phyloP scores from a whole-genome alignment of 2,888 invertebrate species.

The Trichopoda pennipes region DNA sequence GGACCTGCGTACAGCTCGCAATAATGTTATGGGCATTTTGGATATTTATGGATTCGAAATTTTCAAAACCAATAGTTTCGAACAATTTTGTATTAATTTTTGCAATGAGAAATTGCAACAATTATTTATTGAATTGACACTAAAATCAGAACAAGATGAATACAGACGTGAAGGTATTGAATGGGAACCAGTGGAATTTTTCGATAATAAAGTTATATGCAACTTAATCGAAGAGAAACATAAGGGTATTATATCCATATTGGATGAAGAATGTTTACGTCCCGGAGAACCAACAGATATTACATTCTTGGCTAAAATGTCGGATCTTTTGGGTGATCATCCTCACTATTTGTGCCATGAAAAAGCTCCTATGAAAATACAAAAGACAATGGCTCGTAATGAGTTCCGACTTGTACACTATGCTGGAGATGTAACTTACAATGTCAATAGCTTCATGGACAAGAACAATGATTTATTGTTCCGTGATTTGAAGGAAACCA shows the following conservation, averaged over 20 bases:
- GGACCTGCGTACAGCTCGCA: conserved; percentile 81
- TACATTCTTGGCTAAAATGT: conserved; percentile 91
- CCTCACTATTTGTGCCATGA: conserved; percentile 92
- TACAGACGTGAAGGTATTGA: conserved; percentile 94
- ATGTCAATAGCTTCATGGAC: conserved; percentile 91
- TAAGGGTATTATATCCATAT: conserved; percentile 90
- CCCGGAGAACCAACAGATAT: conserved; percentile 93
- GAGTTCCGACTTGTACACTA: conserved; percentile 95
- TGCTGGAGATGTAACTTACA: conserved; percentile 96
- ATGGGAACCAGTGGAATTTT: conserved; percentile 94
- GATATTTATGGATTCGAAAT: conserved; percentile 98
- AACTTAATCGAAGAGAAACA: conserved; percentile 95
- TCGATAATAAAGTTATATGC: conserved; percentile 96
- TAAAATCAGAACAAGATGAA: conserved; percentile 96
- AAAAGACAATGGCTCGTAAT: conserved; percentile 92
- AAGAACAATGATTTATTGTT: conserved; percentile 96
- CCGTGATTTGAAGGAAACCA: conserved; percentile 92
- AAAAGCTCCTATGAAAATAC: conserved; percentile 88
- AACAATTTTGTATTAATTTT: conserved; percentile 96
- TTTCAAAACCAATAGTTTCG: conserved; percentile 90
- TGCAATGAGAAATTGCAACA: conserved; percentile 98
- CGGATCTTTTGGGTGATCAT: conserved; percentile 87
- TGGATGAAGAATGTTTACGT: conserved; percentile 95
- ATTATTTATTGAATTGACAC: conserved; percentile 93
- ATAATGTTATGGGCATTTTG: conserved; percentile 92